Evolutionary conservation across 2,888 invertebrate genomes (phyloP), one percentile per base, ranked within the genome.

Genomic region (Electrophaes corylata): DNA sequence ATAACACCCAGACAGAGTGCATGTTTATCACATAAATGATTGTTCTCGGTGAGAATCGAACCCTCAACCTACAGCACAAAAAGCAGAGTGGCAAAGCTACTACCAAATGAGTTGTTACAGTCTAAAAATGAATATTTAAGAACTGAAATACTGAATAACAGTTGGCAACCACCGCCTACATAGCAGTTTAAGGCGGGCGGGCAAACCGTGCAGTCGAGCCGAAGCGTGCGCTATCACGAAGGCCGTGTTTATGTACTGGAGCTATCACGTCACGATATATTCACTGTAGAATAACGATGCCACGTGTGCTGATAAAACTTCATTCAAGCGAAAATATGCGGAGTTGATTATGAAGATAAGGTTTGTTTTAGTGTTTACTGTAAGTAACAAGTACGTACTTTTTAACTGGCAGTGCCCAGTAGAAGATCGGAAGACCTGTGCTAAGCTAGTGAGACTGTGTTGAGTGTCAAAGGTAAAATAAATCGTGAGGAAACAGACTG

Each of bases 141-240:
- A 3, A 29, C 26, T 29, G 26, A 29, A 29, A 29, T 29, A 26
- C 26, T 26, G 26, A 26, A 10, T 6, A 20, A 20, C 53, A 58
- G 64, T 60, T 64, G 66, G 51, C 61, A 69, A 74, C 72, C 20
- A 20, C 43, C 43, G 41, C 37, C 50, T 26, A 11, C 43, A 4
- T 29, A 44, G 31, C 43, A 43, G 43, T 43, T 43, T 40, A 40
- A n/a, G 80, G 83, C 81, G 85, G 85, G 88, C 83, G 81, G 81
- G 75, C 87, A 79, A 63, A 66, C 62, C 66, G 68, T 64, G 61
- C 70, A 74, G 81, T 70, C n/a, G 37, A 14, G 14, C 26, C 19
- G n/a, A 19, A 23, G 8, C 33, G 44, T 6, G 31, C 19, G 8
- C 33, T 35, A 20, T 35, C 43, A 19, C 20, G 53, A n/a, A n/a